These are phyloP conservation scores for Rhodeus uyekii DNA, from an alignment of 2,797 vertebrate species.

Conservation along the genomic window DNA sequence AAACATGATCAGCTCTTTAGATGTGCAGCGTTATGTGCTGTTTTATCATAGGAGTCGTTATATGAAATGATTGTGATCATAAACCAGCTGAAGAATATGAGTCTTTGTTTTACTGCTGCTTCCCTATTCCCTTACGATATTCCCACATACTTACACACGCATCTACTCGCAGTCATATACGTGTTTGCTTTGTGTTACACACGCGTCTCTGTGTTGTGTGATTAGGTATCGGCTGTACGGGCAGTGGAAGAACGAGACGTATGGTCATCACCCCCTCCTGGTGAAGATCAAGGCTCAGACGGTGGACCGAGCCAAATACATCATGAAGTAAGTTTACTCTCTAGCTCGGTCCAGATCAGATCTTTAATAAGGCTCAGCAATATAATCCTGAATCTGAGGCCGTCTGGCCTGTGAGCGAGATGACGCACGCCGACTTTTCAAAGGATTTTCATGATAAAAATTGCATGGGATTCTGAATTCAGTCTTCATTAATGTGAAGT, in stretches of 20 bases:
- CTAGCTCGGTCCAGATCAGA: neutral
- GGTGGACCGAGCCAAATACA: slow-evolving; percentile 96
- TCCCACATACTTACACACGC: neutral
- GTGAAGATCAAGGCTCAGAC: slow-evolving; percentile 99
- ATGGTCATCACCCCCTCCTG: slow-evolving; percentile 90
- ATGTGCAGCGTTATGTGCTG: neutral
- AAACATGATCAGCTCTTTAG: neutral
- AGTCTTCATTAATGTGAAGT: neutral
- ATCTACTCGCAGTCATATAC: no score
- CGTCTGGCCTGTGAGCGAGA: neutral
- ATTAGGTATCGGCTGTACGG: slow-evolving; percentile 95
- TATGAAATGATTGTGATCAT: slow-evolving; percentile 7
- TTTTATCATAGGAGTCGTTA: neutral
- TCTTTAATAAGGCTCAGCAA: neutral
- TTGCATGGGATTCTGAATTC: neutral
- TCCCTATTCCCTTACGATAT: neutral
- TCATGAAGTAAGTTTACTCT: slow-evolving; percentile 93
- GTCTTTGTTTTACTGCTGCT: neutral
- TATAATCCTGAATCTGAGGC: neutral
- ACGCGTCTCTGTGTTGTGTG: neutral
- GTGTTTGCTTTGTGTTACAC: neutral
- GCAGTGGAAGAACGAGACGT: slow-evolving; percentile 98
- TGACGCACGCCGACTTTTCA: neutral
- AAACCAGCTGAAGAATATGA: neutral
- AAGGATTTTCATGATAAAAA: neutral